These are phyloP conservation scores for Junonia oenone DNA, from an alignment of 2,888 invertebrate genomes.

Conservation along the genomic window DNA sequence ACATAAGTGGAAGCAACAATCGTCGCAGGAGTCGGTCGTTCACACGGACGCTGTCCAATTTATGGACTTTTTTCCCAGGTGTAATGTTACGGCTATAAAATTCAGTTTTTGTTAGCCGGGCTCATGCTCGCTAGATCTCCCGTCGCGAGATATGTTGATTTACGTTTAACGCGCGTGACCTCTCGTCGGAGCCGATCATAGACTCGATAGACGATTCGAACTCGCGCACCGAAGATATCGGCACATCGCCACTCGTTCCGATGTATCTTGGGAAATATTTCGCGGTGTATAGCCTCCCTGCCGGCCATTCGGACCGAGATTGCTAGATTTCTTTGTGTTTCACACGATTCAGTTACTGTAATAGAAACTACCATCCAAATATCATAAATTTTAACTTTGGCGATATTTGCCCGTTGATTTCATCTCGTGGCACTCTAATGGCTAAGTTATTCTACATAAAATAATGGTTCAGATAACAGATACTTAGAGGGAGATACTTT, in stretches of 20 bases:
- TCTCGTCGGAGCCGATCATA: constrained; percentile 73
- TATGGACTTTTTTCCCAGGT: constrained; percentile 70
- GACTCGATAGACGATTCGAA: constrained; percentile 75
- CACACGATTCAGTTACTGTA: constrained; percentile 49
- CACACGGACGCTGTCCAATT: constrained; percentile 63
- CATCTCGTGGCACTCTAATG: constrained; percentile 17
- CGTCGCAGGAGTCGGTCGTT: constrained; percentile 51
- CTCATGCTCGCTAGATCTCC: constrained; percentile 73
- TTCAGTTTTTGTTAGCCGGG: constrained; percentile 71
- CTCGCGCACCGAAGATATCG: constrained; percentile 68
- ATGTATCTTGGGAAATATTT: constrained; percentile 76
- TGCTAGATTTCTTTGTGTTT: constrained; percentile 66
- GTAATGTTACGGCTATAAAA: constrained; percentile 75
- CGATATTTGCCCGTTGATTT: constrained; percentile 24
- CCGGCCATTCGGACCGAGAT: constrained; percentile 58
- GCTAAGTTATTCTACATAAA: constrained; percentile 10
- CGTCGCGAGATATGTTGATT: constrained; percentile 79
- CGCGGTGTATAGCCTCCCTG: constrained; percentile 49
- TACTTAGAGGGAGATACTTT: not conserved
- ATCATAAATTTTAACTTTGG: constrained; percentile 34
- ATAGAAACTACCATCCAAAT: constrained; percentile 34
- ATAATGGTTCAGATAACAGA: not conserved
- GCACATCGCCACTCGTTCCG: constrained; percentile 73
- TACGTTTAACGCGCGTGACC: constrained; percentile 79
- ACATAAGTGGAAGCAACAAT: constrained; percentile 34